Evolutionary conservation across 2,113 vertebrate species (phyloP).

Genomic region (Phrynosoma blainvillii): DNA sequence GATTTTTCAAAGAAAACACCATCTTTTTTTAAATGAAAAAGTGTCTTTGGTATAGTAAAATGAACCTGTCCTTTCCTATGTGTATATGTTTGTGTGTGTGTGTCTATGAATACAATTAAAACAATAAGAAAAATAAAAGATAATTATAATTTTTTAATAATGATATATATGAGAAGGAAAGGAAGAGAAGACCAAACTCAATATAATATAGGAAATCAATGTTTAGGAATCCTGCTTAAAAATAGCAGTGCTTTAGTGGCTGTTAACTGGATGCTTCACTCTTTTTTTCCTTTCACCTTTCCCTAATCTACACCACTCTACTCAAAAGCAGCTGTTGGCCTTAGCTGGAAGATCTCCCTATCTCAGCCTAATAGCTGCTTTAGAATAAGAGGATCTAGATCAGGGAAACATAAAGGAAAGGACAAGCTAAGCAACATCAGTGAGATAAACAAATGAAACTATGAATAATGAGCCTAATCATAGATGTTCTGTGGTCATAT

Average conservation of each 20-base stretch:
- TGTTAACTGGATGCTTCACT: neutral
- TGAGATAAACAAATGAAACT: neutral
- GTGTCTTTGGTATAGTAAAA: constrained; percentile 60
- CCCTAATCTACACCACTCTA: neutral
- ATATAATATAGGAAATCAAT: neutral
- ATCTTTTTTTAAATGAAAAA: neutral
- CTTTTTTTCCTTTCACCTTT: neutral
- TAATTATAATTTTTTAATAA: neutral
- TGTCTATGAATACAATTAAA: constrained; percentile 42
- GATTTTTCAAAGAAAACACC: constrained; percentile 9
- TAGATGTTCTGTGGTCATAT: neutral
- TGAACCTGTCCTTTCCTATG: constrained; percentile 37
- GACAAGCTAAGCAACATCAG: neutral
- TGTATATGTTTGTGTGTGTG: constrained; percentile 19
- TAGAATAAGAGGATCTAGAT: neutral
- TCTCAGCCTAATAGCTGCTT: neutral
- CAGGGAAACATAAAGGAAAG: neutral
- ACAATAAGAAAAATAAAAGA: neutral
- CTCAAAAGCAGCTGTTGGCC: neutral
- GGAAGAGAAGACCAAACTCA: neutral
- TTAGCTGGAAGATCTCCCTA: neutral
- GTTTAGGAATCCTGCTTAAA: neutral
- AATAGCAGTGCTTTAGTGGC: neutral
- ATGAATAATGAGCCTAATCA: neutral
- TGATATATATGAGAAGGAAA: neutral